Conservation (phyloP, 2,888 invertebrate species). For the Cataglyphis livida region DNA sequence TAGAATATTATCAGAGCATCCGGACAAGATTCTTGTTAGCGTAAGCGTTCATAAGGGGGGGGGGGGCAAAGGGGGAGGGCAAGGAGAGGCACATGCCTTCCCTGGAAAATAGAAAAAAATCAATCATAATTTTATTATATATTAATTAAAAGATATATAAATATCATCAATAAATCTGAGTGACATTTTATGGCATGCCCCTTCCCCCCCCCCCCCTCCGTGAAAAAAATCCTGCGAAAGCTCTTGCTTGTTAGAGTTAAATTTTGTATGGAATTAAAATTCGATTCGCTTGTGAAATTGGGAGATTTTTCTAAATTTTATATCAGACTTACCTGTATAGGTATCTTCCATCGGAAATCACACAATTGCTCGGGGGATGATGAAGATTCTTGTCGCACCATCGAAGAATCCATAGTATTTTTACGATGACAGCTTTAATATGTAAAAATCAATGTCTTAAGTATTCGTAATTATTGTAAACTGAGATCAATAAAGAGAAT, state of each 20-base stretch:
- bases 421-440: neutral
- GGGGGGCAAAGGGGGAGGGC: too few relatives aligned
- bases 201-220: too few relatives aligned
- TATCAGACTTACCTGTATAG: neutral
- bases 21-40: neutral
- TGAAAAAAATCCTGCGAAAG: too few relatives aligned
- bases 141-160: too few relatives aligned
- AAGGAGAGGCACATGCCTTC: too few relatives aligned
- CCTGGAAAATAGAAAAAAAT: too few relatives aligned
- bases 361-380: too few relatives aligned
- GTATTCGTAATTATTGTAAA: neutral
- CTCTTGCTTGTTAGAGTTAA: neutral
- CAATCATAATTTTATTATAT: too few relatives aligned
- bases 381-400: neutral
- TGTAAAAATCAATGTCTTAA: neutral
- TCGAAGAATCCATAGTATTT: neutral
- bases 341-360: neutral
- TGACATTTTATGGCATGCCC: too few relatives aligned
- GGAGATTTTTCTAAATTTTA: neutral
- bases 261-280: neutral
- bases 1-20: neutral
- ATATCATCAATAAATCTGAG: too few relatives aligned
- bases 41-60: too few relatives aligned
- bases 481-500: neutral
- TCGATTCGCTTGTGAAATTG: too few relatives aligned